phyloP scores from a whole-genome alignment of 2,113 vertebrate species.

The Macheiramphus alcinus region DNA sequence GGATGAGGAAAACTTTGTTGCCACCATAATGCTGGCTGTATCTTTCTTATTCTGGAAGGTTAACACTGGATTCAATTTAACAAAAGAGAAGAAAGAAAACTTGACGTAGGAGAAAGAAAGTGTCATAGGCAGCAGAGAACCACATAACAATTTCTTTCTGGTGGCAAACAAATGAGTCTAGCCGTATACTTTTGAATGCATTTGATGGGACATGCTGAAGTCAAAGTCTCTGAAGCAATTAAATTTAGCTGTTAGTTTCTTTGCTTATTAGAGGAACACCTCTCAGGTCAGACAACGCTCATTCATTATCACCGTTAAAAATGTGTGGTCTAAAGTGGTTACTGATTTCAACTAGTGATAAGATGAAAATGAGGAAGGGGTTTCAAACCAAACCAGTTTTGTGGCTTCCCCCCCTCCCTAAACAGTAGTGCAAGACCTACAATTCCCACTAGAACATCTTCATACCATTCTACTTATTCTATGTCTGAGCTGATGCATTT shows the following conservation, averaged over 20 bases:
- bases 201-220: not conserved
- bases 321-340: not conserved
- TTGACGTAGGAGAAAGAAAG: not conserved
- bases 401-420: too few species aligned
- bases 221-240: not conserved
- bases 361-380: not conserved
- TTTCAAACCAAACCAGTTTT: not conserved
- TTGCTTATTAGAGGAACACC: not conserved
- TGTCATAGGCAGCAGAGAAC: not conserved
- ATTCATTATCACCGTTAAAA: not conserved
- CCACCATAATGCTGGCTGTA: not conserved
- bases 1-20: not conserved
- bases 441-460: not conserved
- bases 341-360: not conserved
- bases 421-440: not conserved
- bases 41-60: not conserved
- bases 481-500: not conserved
- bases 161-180: not conserved
- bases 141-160: not conserved
- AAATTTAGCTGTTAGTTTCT: not conserved
- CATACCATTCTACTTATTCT: not conserved
- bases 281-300: not conserved
- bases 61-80: not conserved
- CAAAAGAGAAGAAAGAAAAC: not conserved
- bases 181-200: not conserved